phyloP scores from a whole-genome alignment of 2,888 invertebrate species.

The Proisotoma minuta region DNA sequence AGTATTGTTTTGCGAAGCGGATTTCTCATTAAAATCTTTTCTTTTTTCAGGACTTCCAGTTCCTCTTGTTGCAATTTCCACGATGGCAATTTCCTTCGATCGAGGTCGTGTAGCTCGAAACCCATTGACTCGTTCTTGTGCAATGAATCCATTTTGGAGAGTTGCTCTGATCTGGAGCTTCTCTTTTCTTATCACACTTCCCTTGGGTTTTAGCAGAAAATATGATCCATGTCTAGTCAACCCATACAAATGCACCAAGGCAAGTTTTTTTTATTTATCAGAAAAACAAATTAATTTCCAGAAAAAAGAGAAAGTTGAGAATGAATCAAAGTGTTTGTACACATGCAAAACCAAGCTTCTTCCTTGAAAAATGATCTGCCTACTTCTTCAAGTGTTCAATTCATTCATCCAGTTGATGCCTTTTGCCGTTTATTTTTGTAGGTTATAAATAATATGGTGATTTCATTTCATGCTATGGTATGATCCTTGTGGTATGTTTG shows the following conservation, averaged over 20 bases:
- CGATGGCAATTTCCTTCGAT: constrained; percentile 37
- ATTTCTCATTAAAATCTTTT: neutral
- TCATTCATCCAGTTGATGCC: too few relatives aligned
- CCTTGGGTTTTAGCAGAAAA: constrained; percentile 27
- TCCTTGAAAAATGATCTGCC: too few relatives aligned
- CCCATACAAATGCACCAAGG: constrained; percentile 36
- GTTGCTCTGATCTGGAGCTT: constrained; percentile 34
- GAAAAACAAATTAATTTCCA: too few relatives aligned
- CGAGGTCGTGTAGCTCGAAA: constrained; percentile 35
- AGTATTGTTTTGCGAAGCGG: neutral
- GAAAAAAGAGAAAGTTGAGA: too few relatives aligned
- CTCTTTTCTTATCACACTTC: constrained; percentile 31
- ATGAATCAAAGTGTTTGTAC: too few relatives aligned
- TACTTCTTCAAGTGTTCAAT: too few relatives aligned
- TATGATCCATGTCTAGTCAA: constrained; percentile 23
- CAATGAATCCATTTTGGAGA: constrained; percentile 26
- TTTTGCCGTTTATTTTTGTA: too few relatives aligned
- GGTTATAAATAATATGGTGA: too few relatives aligned
- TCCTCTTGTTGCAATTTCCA: constrained; percentile 30
- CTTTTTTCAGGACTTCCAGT: constrained; percentile 21
- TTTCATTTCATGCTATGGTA: too few relatives aligned
- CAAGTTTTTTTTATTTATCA: too few relatives aligned
- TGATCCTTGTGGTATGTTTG: too few relatives aligned
- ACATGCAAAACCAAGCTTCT: too few relatives aligned
- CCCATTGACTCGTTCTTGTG: constrained; percentile 20